Conservation (phyloP, 2,888 invertebrate species). For the Epistrophella euchroma region DNA sequence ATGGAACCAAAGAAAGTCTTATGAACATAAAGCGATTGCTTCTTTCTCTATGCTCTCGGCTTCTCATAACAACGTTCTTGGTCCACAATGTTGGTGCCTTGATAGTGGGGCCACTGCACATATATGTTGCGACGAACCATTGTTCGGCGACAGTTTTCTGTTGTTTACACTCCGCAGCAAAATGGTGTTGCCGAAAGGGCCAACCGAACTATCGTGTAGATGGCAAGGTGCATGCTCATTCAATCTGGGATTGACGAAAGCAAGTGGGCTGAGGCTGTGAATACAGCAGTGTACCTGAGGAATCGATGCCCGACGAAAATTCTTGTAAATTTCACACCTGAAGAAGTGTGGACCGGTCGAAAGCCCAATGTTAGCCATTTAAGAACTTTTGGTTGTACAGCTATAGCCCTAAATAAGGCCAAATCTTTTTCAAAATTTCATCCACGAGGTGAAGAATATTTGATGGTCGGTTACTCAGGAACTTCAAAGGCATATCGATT, state of each 20-base stretch:
- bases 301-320: slow-evolving; percentile 53
- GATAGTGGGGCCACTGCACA: slow-evolving; percentile 74
- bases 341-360: slow-evolving; percentile 56
- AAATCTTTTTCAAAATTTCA: no score
- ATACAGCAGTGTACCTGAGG: slow-evolving; percentile 65
- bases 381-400: slow-evolving; percentile 44
- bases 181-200: no score
- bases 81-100: slow-evolving; percentile 55
- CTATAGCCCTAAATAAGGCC: no score
- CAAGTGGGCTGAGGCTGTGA: slow-evolving; percentile 73
- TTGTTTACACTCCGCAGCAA: no score
- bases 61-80: slow-evolving; percentile 21
- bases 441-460: no score
- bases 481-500: slow-evolving; percentile 42
- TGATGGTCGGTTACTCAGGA: no score
- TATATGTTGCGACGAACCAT: slow-evolving; percentile 49
- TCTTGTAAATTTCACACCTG: background rate
- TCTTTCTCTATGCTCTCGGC: background rate
- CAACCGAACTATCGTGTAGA: no score
- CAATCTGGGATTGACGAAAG: slow-evolving; percentile 76
- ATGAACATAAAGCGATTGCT: slow-evolving; percentile 5
- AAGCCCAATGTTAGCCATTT: slow-evolving; percentile 52
- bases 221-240: slow-evolving; percentile 46
- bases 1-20: slow-evolving; percentile 9
- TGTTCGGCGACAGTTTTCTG: slow-evolving; percentile 29